phyloP scores from a whole-genome alignment of 2,888 invertebrate genomes.

The Andrena chrysosceles region DNA sequence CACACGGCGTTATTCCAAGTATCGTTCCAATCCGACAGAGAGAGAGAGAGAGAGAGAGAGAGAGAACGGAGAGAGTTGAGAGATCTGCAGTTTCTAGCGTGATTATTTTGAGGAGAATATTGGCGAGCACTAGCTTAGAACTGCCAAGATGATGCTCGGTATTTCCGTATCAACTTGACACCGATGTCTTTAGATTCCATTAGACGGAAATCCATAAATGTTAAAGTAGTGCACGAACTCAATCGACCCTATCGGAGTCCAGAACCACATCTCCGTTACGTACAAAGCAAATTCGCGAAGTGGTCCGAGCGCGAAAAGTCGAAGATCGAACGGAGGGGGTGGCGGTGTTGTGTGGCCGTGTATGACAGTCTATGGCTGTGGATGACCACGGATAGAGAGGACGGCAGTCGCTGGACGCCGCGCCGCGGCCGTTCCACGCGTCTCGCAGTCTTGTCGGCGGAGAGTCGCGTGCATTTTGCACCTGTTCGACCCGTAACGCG shows the following conservation, averaged over 20 bases:
- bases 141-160: neutral
- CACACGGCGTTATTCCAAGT: neutral
- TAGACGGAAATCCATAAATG: neutral
- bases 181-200: neutral
- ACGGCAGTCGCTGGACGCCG: slow-evolving; percentile 1
- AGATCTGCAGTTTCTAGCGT: too few relatives aligned
- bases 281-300: neutral
- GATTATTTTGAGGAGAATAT: too few relatives aligned
- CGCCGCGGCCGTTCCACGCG: slow-evolving; percentile 32
- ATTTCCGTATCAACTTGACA: neutral
- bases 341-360: neutral
- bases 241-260: neutral
- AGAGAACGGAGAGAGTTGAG: neutral
- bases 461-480: slow-evolving; percentile 70
- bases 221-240: neutral
- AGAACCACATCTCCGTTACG: neutral
- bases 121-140: too few relatives aligned
- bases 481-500: slow-evolving; percentile 68
- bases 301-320: slow-evolving; percentile 12
- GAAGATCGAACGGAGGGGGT: slow-evolving; percentile 15
- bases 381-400: neutral
- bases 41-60: neutral
- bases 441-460: slow-evolving; percentile 36
- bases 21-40: neutral
- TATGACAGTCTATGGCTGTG: neutral